Evolutionary conservation across 2,113 vertebrate species (phyloP), one percentile per base, ranked within the genome.

Genomic region (Zingel zingel): DNA sequence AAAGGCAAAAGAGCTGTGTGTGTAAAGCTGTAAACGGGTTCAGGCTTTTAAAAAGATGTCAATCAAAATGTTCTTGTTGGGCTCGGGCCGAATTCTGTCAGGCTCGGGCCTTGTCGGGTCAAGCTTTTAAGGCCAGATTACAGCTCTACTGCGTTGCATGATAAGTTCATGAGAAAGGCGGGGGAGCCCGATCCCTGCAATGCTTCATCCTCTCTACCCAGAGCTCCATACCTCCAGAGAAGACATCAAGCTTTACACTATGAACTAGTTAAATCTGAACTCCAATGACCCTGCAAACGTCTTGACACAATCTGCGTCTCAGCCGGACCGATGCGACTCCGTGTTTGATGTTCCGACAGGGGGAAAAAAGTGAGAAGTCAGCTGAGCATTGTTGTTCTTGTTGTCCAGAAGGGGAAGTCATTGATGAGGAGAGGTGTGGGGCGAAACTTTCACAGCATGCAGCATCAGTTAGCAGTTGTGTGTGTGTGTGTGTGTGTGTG

Each of bases 111-210:
- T 2, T 30, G 27, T 30, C 0, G 30, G 30, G 30, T 5, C 30
- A 5, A 33, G 6, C 30, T 33, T 33, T 33, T 33, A 33, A 33
- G 30, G 30, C 30, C 30, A 0, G 30, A 33, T 33, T 33, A 33
- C 30, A 33, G 30, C 4, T 33, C 30, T 11, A 12, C 83, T 16
- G 72, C 19, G 14, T 71, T 83, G 89, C 74, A 91, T 65, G 85
- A 88, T 82, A 85, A 93, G 91, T 92, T 93, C 90, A 92, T 92
- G 89, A 93, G 89, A 68, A 47, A 70, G 71, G 7, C 83, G 72
- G 30, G 50, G 69, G 58, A 73, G 33, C 25, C 19, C 2, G 14
- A 39, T 62, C 25, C 66, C 64, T 61, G 64, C 43, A 78, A 51
- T 6, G 58, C 67, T 88, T 27, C 66, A 33, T 72, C 47, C 58